Conservation (phyloP, 2,113 vertebrate genomes). For the Notechis scutatus region DNA sequence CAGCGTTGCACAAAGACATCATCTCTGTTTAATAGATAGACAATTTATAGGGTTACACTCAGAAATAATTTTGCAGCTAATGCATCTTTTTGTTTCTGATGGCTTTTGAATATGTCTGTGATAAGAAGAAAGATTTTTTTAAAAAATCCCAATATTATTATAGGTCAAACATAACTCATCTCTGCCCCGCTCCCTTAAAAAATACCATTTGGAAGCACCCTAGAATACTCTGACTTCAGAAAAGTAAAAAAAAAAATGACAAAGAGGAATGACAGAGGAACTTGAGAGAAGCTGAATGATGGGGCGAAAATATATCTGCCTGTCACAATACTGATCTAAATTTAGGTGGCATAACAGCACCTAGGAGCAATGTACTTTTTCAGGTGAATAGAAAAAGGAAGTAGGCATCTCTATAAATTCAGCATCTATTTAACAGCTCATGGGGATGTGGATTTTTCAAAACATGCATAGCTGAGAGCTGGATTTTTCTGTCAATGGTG, state of each 20-base stretch:
- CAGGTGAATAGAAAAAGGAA: conserved; percentile 11
- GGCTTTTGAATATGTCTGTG: background rate
- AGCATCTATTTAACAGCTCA: background rate
- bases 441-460: background rate
- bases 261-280: background rate
- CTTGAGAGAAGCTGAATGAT: background rate
- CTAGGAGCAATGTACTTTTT: background rate
- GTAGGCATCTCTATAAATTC: background rate
- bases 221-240: background rate
- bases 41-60: background rate
- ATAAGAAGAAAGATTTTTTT: background rate
- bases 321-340: conserved; percentile 14
- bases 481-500: background rate
- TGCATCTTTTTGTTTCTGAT: background rate
- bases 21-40: background rate
- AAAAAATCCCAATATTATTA: background rate
- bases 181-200: background rate
- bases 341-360: background rate
- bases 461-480: conserved; percentile 1
- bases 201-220: background rate
- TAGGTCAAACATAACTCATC: background rate
- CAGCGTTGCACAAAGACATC: background rate
- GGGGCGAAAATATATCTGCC: background rate
- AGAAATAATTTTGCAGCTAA: background rate
- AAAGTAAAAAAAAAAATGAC: background rate